Conservation (phyloP, 2,113 vertebrate genomes). For the Genyomyrus donnyi region DNA sequence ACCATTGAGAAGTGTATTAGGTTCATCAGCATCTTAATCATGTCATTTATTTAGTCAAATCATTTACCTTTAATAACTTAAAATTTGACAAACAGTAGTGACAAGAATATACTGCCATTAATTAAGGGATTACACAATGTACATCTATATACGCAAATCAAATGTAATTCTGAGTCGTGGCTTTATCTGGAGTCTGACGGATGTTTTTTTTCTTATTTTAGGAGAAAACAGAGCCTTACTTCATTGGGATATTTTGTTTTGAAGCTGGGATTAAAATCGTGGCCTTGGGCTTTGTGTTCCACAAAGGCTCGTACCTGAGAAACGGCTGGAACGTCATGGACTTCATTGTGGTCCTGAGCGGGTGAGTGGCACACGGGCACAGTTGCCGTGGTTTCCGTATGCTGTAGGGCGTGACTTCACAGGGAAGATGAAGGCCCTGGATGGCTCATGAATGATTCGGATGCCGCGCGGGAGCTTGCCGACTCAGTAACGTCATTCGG, state of each 20-base stretch:
- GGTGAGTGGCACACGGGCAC: conserved; percentile 67
- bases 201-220: conserved; percentile 40
- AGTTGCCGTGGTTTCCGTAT: background rate
- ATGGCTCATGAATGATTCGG: background rate
- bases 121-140: background rate
- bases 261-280: conserved; percentile 97
- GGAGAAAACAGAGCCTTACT: conserved; percentile 98
- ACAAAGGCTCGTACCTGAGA: conserved; percentile 94
- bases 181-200: background rate
- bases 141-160: background rate
- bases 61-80: background rate
- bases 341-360: conserved; percentile 95
- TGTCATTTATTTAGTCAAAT: background rate
- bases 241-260: conserved; percentile 98
- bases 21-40: background rate
- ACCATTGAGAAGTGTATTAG: background rate
- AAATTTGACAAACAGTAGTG: background rate
- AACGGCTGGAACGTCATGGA: conserved; percentile 99
- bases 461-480: background rate
- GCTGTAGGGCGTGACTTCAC: background rate
- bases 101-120: background rate
- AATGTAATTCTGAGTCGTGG: background rate
- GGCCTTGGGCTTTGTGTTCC: conserved; percentile 91
- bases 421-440: background rate
- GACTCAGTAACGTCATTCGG: background rate